Conservation (phyloP, 2,113 vertebrate species). For the Clinocottus analis region DNA sequence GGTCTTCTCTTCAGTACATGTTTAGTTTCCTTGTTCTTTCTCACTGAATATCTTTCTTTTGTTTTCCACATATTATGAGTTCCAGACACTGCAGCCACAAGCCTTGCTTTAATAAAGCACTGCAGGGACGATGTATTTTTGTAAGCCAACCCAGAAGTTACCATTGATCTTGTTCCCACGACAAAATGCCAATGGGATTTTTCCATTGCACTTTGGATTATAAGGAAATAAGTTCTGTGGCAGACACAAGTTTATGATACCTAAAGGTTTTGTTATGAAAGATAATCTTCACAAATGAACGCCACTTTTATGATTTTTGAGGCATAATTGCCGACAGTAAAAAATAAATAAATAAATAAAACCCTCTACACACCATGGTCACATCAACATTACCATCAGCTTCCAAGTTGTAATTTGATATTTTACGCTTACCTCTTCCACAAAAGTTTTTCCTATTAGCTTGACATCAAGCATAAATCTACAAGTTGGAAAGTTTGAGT, state of each 20-base stretch:
- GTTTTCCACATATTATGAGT: conserved; percentile 7
- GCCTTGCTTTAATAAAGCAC: not conserved
- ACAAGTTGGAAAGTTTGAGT: not conserved
- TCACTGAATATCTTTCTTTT: not conserved
- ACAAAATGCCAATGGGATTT: not conserved
- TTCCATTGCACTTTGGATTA: not conserved
- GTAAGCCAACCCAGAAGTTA: not conserved
- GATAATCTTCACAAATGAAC: not conserved
- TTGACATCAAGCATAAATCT: not conserved
- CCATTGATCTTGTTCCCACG: not conserved
- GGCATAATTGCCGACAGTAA: not conserved
- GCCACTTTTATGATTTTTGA: not conserved
- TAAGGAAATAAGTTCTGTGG: not conserved
- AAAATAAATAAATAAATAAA: too few species aligned
- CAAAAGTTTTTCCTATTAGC: not conserved
- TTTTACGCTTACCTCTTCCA: not conserved
- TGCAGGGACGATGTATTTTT: not conserved
- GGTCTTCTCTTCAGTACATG: not conserved
- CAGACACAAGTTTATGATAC: not conserved
- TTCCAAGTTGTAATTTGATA: not conserved
- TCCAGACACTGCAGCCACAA: conserved; percentile 16
- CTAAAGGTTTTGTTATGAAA: not conserved
- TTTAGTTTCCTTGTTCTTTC: not conserved
- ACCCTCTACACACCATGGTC: not conserved
- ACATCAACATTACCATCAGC: not conserved